Evolutionary conservation across 35 echinoderm and acorn worm species (phyloP), one percentile per base, ranked within the genome.

Genomic region (Acanthaster planci): DNA sequence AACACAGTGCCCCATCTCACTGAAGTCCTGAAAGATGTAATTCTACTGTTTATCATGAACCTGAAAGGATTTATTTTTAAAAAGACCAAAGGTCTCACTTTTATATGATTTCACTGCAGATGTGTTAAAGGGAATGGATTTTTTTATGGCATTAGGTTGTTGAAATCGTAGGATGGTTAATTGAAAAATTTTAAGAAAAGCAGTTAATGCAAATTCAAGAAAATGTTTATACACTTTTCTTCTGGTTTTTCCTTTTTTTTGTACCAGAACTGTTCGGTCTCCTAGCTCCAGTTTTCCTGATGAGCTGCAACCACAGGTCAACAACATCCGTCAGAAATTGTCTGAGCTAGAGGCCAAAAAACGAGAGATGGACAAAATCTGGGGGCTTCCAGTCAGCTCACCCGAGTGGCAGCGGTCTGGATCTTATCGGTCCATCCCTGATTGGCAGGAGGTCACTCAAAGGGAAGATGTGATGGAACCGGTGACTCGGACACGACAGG

Each of bases 301-400:
- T 59, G 50, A 84, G 67, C 80, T 85, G 34, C 60, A 84, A 82
- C 88, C 87, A 1, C 88, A 90, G 67, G 86, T 81, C 21, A 82
- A 78, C 44, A 60, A 93, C 60, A 81, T 97, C 42, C 52, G 75
- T 60, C 94, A 92, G 40, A 92, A 86, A 38, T 77, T 97, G 35
- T 38, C 60, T 8, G 84, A 89, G 31, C 81, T 97, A 8, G 87
- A 78, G n/a, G 84, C 39, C 47, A 97, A 89, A 52, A 87, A 90
- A 75, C 82, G 90, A 68, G 90, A 97, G 83, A 80, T 97, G 81
- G 94, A 97, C 39, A 85, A 91, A 52, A 79, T 97, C 5, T 92
- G 86, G 83, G 86, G 92, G 51, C n/a, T 79, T 17, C 78, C 60
- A 7, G 59, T 80, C 12, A 67, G 55, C 8, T 36, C 82, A 17